A percentile compares a stretch with the other conserved stretches of the same genome.
Conservation (phyloP, 2,113 vertebrate genomes). For the Austrofundulus limnaeus region DNA sequence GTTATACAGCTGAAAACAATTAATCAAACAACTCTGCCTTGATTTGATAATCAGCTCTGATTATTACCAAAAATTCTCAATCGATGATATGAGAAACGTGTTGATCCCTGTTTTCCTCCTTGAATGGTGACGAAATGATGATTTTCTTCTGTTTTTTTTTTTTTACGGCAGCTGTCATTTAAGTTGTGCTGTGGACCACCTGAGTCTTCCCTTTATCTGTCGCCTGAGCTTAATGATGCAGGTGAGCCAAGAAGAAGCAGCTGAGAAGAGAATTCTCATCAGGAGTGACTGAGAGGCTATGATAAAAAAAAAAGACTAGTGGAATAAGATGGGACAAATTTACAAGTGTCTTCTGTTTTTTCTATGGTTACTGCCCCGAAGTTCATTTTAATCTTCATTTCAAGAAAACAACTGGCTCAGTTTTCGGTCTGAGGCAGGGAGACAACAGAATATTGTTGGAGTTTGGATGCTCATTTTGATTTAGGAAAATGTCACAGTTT, state of each 20-base stretch:
- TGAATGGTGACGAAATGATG: neutral
- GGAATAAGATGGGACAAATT: neutral
- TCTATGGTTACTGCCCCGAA: neutral
- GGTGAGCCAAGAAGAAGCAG: constrained; percentile 29
- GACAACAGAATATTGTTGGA: no score
- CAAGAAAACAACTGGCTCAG: no score
- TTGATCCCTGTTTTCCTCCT: no score
- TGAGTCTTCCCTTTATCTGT: no score
- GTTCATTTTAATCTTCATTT: constrained; percentile 10
- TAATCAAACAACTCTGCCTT: constrained; percentile 11
- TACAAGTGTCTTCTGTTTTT: constrained; percentile 11
- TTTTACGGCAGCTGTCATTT: no score
- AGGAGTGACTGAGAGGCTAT: constrained; percentile 32
- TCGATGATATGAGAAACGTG: neutral
- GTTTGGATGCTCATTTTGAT: constrained; percentile 22
- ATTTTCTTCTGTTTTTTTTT: neutral
- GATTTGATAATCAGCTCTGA: constrained; percentile 7
- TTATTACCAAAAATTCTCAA: constrained; percentile 1
- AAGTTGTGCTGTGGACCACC: neutral
- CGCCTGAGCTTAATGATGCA: constrained; percentile 45
- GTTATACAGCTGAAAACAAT: neutral
- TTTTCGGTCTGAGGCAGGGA: no score
- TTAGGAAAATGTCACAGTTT: constrained; percentile 48
- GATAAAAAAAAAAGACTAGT: neutral
- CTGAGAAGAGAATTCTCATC: constrained; percentile 38